Percentiles rank a stretch among this genome's conserved stretches.
Evolutionary conservation across 2,113 vertebrate genomes (phyloP).

Genomic region (Opisthocomus hoazin): DNA sequence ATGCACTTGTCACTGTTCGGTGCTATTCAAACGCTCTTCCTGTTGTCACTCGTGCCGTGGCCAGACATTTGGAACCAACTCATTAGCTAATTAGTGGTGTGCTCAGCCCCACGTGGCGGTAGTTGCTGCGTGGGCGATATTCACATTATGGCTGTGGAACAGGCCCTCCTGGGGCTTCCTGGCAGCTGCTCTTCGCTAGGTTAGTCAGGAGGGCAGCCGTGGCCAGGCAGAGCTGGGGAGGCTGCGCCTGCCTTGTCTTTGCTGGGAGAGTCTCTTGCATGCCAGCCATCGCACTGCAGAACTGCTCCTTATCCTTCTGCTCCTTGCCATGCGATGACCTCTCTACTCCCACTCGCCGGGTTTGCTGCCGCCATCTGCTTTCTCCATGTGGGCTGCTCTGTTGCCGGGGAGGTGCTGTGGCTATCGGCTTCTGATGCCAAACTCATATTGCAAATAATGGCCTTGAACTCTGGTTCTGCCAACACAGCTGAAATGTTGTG

Average conservation of each 20-base stretch:
- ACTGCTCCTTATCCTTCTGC: not conserved
- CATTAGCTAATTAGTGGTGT: slow-evolving; percentile 57
- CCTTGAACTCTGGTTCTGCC: slow-evolving; percentile 24
- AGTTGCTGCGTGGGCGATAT: not conserved
- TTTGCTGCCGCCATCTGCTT: not conserved
- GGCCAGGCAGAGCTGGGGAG: not conserved
- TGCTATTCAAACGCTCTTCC: not conserved
- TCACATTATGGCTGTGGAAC: not conserved
- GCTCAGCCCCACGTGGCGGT: not conserved
- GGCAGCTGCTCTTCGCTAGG: not conserved
- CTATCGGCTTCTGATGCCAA: not conserved
- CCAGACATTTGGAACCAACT: slow-evolving; percentile 41
- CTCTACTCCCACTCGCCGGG: not conserved
- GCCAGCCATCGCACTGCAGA: not conserved
- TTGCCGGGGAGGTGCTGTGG: not conserved
- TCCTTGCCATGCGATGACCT: not conserved
- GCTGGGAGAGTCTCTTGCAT: not conserved
- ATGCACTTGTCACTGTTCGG: not conserved
- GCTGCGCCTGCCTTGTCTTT: not conserved
- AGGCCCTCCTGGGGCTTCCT: slow-evolving; percentile 11
- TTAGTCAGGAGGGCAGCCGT: not conserved
- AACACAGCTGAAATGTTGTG: not conserved
- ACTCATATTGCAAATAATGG: not conserved
- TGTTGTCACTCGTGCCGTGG: not conserved
- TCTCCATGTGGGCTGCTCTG: rapidly evolving